Evolutionary conservation across 2,888 invertebrate genomes (phyloP), one percentile per base, ranked within the genome.

Genomic region (Dicyrtomina minuta): DNA sequence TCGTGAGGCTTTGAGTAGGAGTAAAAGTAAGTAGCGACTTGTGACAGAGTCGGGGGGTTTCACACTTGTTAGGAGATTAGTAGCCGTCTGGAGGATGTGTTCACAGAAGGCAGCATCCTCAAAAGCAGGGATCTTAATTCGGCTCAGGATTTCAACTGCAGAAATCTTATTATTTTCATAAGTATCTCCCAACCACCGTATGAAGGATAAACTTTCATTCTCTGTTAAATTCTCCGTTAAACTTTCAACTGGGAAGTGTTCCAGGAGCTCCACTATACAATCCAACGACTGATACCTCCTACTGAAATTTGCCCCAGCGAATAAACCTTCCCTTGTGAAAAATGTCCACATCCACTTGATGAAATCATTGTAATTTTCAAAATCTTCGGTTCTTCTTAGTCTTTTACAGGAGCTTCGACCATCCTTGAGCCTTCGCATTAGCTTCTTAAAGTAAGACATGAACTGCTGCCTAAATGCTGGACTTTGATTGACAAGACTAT

Each of bases 141-240:
- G 77, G 15, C 81, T 81, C 12, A 91, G 81, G 62, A 91, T 83
- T 2, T 84, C 82, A 12, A 88, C 82, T 0, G 89, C 88, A 66
- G 88, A 80, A 0, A 83, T 84, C 80, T 93, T 92, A 80, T 92
- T 93, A 10, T 83, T 83, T 80, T 93, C 93, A 78, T 91, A 93
- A 12, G 89, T 87, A 80, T 93, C 93, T 27, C 85, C 83, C n/a
- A 91, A 55, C 76, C 76, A 77, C n/a, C 66, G 43, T 8, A 77
- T n/a, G 26, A 72, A 76, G 17, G 66, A 62, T 27, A 72, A 17
- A 41, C 66, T 70, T 2, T 66, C 62, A 33, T 33, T 33, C 33
- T n/a, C 59, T 15, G 33, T 67, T 61, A 5, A 44, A 56, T 26
- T 33, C 20, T 15, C 22, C 26, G 17, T 22, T 17, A 39, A 33